Base-by-base conservation (phyloP, 2,888 invertebrate genomes). In the Perizoma affinitatum region DNA sequence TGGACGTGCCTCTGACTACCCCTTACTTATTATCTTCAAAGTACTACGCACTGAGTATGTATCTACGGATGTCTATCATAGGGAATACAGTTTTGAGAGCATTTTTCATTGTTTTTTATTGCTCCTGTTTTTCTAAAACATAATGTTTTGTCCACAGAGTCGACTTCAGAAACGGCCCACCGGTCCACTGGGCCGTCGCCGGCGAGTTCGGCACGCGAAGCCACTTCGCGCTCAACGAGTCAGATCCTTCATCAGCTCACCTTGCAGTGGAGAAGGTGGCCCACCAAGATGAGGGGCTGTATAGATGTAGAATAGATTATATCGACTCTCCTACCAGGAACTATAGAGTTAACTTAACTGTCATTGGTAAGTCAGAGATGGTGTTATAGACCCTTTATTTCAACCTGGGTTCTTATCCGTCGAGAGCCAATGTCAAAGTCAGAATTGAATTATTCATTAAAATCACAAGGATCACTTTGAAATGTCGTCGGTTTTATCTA, bases 281-380 rank as follows among this genome's bases (percentile, higher is more conserved):
- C 58, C 85, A 93, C 46, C 93, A 94, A 35, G 97, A 98, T 75
- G 96, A 97, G 73, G 98, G 97, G 4, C 88, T 96, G 44, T 98
- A 97, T 84, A 93, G 98, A 59, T 98, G 98, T 84, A 93, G 98
- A 71, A 96, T 98, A 69, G 98, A 98, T 90, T 98, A 97, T 80
- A 94, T 96, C 64, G 96, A 97, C 85, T 96, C 97, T 0, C 97
- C 97, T 0, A 98, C 98, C 0, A 94, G 96, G 75, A 98, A 98
- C 86, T 97, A 96, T 78, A 94, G 95, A 78, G 95, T 97, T 78
- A 97, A 97, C 82, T 93, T 98, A 72, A 97, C 96, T 72, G 95
- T 98, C 81, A 95, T 98, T 79, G 97, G 98, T 98, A 88, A 94
- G 96, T 93, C 22, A 22, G 22, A 22, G 22, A 22, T 22, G 22